Evolutionary conservation across 2,888 invertebrate genomes (phyloP), one percentile per base, ranked within the genome.

Genomic region (Lymantria dispar): DNA sequence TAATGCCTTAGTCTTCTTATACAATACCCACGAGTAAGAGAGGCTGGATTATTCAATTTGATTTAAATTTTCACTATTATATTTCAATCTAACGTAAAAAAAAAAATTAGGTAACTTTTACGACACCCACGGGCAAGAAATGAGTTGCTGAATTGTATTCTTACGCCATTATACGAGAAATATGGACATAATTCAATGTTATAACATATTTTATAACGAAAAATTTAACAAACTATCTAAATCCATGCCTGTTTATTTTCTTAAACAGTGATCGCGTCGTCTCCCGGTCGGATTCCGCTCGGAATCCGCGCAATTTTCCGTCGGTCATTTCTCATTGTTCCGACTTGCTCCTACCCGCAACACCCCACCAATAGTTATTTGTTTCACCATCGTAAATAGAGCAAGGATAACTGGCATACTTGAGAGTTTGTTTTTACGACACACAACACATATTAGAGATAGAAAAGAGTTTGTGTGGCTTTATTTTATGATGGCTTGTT

Each of bases 241-340:
- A 56, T 85, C 66, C 85, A 67, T 55, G 73, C 78, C 81, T 69
- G 74, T 14, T 37, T 45, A 53, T 62, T 68, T 69, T 64, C 73
- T 75, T 69, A 74, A 76, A 72, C 67, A 72, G 78, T 66, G 74
- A 72, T 74, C 75, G 72, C 72, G 70, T 66, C 73, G 73, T 71
- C 76, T 70, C 75, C 68, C 76, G 68, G 66, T 68, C 74, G 82
- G 80, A 80, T 85, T 63, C 80, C 78, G 74, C 64, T 71, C 74
- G 62, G 66, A 83, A 87, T 87, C 88, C 85, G 76, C 74, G 83
- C 90, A 91, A 91, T 91, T 90, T 91, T 82, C 86, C 84, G 80
- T 72, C 86, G 89, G 89, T 90, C 90, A 90, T 91, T 89, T 90
- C 84, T 91, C 90, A 90, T 90, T 86, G 90, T 90, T 88, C 70